Evolutionary conservation across 2,888 invertebrate genomes (phyloP).

Genomic region (Acanthosepion pharaonis): DNA sequence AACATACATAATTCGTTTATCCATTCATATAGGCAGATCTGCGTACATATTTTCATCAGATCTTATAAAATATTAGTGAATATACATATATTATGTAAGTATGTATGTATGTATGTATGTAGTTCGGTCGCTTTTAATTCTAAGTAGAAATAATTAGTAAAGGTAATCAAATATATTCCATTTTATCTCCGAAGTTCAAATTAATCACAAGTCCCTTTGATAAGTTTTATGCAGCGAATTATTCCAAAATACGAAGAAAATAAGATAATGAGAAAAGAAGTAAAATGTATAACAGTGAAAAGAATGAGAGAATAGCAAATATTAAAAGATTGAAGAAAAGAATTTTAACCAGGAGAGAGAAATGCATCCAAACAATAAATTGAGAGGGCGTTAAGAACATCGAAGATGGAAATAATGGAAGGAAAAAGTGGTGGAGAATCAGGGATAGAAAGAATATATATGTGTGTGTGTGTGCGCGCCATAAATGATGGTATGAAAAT

Average conservation of each 20-base stretch:
- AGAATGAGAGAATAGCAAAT: no score
- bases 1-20: neutral
- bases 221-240: neutral
- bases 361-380: no score
- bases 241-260: neutral
- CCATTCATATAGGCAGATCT: neutral
- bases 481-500: no score
- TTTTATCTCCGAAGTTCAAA: constrained; percentile 33
- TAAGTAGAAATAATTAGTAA: neutral
- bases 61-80: neutral
- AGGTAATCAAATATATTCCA: neutral
- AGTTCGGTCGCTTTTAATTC: neutral
- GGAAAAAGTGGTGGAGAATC: no score
- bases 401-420: no score
- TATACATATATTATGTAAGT: neutral
- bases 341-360: no score
- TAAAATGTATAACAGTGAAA: no score
- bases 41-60: neutral
- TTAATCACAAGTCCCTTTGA: neutral
- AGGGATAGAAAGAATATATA: no score
- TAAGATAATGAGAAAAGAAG: neutral
- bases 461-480: no score
- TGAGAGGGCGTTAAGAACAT: no score
- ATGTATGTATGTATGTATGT: no score
- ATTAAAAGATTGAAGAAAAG: no score